Base-by-base conservation (phyloP, 2,888 invertebrate genomes). In the Arge pagana region DNA sequence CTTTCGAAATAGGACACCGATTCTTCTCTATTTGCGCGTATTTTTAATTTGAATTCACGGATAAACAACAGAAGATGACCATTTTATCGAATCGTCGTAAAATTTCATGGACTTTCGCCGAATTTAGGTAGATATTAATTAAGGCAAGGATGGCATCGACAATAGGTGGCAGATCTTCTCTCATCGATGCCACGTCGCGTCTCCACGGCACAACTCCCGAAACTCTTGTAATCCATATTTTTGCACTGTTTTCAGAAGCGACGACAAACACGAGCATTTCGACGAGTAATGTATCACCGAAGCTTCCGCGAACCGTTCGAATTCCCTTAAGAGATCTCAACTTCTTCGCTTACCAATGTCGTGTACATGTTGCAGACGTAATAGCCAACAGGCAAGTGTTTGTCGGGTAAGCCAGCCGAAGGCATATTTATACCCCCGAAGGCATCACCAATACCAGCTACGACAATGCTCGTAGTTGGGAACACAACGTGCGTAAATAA, bases 401-500 rank as follows among this genome's bases (percentile, higher is more conserved):
- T 68, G 71, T 66, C 64, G 66, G 62, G 65, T 60, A 62, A 65
- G 61, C 56, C 60, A 62, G 61, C 65, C 62, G 59, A 66, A 60
- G 62, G 61, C 64, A 65, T 70, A 67, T 68, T 67, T 70, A 70
- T 70, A 70, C 68, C 68, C 70, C 66, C 60, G 55, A 57, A 64
- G 70, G 67, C 66, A 67, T 64, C 59, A 65, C 62, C 59, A 48
- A 62, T 36, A 59, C 52, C 54, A 59, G 18, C 58, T 24, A 33
- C 16, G 16, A 23, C 42, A 18, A 8, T 15, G 15, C 33, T 15
- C 15, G 5, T 15, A 33, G 21, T 45, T 45, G 24, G 40, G 28
- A 11, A 33, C 11, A 11, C 11, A 6, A n/a, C 35, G 35, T 24
- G 45, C 33, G 35, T 45, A 23, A 45, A 35, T 45, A 45, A 42